phyloP scores from a whole-genome alignment of 92 coral and sea anemone genomes.

The Galaxea fascicularis region DNA sequence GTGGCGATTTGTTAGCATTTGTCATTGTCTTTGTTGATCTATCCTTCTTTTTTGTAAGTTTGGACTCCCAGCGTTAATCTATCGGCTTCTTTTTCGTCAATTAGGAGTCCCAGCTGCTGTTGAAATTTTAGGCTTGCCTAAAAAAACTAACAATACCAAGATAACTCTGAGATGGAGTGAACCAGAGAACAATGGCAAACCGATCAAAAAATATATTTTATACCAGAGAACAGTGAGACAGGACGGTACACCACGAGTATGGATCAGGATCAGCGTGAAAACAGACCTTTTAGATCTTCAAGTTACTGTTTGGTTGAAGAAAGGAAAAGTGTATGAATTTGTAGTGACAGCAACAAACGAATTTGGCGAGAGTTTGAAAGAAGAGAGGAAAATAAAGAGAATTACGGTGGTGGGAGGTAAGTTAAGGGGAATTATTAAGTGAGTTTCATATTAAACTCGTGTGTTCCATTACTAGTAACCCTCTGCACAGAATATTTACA shows the following conservation, averaged over 20 bases:
- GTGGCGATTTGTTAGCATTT: too few relatives aligned
- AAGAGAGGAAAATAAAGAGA: background rate
- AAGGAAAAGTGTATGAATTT: too few relatives aligned
- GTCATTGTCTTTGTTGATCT: too few relatives aligned
- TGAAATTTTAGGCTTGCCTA: background rate
- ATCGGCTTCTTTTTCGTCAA: too few relatives aligned
- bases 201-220: background rate
- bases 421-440: too few relatives aligned
- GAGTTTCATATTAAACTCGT: too few relatives aligned
- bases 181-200: background rate
- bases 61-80: too few relatives aligned
- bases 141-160: background rate
- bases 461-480: too few relatives aligned
- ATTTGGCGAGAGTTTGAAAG: constrained; percentile 5
- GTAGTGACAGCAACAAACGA: background rate
- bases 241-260: background rate
- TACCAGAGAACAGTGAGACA: background rate
- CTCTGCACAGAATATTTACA: too few relatives aligned
- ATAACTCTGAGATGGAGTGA: background rate
- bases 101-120: background rate
- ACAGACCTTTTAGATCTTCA: background rate
- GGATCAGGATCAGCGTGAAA: background rate
- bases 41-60: too few relatives aligned
- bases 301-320: background rate
- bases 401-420: too few relatives aligned